Conservation (phyloP, 1,140 invertebrate species). For the Microvelia longipes region DNA sequence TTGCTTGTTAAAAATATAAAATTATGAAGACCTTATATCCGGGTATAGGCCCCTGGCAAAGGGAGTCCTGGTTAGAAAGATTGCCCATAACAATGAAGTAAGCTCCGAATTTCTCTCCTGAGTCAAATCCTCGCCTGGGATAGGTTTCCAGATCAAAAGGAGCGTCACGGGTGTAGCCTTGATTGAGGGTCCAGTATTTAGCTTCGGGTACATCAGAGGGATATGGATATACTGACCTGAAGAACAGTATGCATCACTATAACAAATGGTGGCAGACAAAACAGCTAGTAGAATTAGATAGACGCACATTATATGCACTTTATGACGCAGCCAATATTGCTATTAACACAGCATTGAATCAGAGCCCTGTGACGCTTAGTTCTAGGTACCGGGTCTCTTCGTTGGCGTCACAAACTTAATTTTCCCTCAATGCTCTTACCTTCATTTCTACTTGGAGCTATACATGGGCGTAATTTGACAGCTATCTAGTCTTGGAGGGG, state of each 20-base stretch:
- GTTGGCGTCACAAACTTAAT: no score
- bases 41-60: constrained; percentile 47
- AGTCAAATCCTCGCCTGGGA: constrained; percentile 37
- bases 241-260: no score
- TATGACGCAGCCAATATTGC: constrained; percentile 42
- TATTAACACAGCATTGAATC: constrained; percentile 22
- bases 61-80: constrained; percentile 42
- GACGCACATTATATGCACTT: constrained; percentile 30
- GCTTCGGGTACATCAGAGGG: constrained; percentile 21
- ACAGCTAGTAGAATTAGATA: neutral
- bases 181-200: constrained; percentile 40
- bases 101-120: constrained; percentile 41
- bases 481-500: no score
- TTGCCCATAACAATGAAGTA: constrained; percentile 39
- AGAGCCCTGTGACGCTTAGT: neutral
- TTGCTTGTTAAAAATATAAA: neutral
- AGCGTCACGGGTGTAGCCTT: constrained; percentile 36
- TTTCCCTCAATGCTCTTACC: no score
- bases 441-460: no score
- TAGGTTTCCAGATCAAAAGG: constrained; percentile 42
- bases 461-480: no score
- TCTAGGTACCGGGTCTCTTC: neutral
- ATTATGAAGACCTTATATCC: constrained; percentile 41
- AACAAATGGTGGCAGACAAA: no score
- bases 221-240: neutral